Evolutionary conservation across 2,113 vertebrate species (phyloP).

Genomic region (Balaeniceps rex): DNA sequence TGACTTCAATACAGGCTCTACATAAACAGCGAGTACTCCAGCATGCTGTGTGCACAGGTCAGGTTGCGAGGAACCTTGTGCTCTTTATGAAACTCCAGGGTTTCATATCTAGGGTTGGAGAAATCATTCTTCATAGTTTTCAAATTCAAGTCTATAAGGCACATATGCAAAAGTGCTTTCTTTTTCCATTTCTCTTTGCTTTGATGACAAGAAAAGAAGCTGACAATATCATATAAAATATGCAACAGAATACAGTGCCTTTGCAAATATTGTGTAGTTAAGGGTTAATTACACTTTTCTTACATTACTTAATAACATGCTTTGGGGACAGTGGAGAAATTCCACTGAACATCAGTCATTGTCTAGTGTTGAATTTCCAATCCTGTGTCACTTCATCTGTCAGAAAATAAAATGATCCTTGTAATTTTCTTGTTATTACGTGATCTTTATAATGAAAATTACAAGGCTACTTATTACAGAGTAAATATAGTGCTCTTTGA

Average conservation of each 20-base stretch:
- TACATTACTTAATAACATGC: neutral
- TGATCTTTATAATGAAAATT: conserved; percentile 2
- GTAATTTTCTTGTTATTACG: conserved; percentile 36
- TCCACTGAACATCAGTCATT: neutral
- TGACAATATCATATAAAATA: neutral
- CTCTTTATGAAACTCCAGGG: neutral
- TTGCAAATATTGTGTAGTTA: neutral
- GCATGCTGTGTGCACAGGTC: neutral
- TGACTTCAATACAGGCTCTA: neutral
- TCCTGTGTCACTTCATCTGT: neutral
- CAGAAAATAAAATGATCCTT: neutral
- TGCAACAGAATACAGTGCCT: neutral
- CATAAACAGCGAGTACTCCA: neutral
- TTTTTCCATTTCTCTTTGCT: neutral
- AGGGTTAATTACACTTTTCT: neutral
- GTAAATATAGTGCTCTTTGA: neutral
- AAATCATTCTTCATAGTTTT: neutral
- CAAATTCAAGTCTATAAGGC: neutral
- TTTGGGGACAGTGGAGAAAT: neutral
- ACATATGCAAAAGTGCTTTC: neutral
- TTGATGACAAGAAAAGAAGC: neutral
- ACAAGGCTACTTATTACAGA: neutral
- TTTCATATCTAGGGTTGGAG: neutral
- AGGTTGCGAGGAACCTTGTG: neutral
- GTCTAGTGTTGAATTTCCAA: neutral